These are phyloP conservation scores for Drosophila pruinosa DNA, from an alignment of 1,140 invertebrate genomes.

Conservation along the genomic window DNA sequence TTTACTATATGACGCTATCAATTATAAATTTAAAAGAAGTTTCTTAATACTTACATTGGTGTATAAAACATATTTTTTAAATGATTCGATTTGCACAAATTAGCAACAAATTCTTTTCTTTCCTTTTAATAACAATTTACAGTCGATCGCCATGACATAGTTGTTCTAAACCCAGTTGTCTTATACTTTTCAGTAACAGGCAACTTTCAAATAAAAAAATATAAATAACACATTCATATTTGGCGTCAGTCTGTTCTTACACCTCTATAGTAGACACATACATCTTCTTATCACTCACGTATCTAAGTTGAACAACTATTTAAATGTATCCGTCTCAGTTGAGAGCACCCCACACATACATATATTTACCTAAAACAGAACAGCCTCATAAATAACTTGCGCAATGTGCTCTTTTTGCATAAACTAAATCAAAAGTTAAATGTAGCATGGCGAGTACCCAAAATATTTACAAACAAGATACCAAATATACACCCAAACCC, in stretches of 20 bases:
- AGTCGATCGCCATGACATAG: no score
- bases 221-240: background rate
- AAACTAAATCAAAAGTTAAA: slow-evolving; percentile 78
- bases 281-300: background rate
- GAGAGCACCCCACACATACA: slow-evolving; percentile 22
- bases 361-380: slow-evolving; percentile 23
- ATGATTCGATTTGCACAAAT: no score
- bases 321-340: background rate
- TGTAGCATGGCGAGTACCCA: slow-evolving; percentile 61
- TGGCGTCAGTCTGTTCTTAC: background rate
- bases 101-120: no score
- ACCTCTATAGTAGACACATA: background rate
- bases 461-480: slow-evolving; percentile 32
- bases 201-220: background rate
- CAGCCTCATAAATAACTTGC: slow-evolving; percentile 60
- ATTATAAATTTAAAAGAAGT: no score
- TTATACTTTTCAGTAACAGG: no score
- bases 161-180: no score
- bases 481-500: background rate
- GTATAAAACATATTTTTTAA: no score
- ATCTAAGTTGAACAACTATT: slow-evolving; percentile 14
- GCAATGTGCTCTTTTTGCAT: slow-evolving; percentile 61
- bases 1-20: no score
- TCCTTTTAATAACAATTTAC: no score
- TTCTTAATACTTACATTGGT: no score